These are phyloP conservation scores for Rhynchomys soricoides DNA, from an alignment of 2,113 vertebrate species.

Conservation along the genomic window DNA sequence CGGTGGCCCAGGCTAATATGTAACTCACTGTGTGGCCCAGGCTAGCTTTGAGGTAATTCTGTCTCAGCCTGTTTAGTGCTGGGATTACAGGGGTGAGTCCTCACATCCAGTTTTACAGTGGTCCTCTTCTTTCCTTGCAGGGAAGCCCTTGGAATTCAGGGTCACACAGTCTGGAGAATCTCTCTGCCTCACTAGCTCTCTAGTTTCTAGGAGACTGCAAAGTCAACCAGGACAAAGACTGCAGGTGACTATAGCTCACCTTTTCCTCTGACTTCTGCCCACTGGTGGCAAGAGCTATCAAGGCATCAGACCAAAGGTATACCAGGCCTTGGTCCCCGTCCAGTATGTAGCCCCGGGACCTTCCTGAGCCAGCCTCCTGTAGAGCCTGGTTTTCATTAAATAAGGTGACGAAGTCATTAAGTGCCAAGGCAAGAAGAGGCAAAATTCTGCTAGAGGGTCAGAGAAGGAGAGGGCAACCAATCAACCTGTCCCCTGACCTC, in stretches of 20 bases:
- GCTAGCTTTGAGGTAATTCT: background rate
- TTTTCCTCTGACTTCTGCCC: background rate
- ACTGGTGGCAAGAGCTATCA: background rate
- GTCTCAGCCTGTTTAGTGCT: background rate
- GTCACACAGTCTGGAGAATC: background rate
- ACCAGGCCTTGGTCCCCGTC: background rate
- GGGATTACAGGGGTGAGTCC: background rate
- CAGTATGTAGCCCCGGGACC: background rate
- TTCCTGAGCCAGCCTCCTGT: background rate
- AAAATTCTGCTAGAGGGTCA: constrained; percentile 55
- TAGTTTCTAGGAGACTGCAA: background rate
- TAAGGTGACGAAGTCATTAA: constrained; percentile 14
- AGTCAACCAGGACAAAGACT: background rate
- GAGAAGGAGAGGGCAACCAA: constrained; percentile 28
- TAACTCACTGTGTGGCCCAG: background rate
- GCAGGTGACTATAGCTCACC: background rate
- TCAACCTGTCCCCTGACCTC: constrained; percentile 57
- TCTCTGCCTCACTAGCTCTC: background rate
- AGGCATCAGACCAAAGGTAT: constrained; percentile 30
- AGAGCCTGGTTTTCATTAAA: constrained; percentile 65
- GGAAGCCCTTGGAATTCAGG: background rate
- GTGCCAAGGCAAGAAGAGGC: constrained; percentile 50
- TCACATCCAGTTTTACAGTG: background rate
- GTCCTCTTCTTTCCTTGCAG: background rate
- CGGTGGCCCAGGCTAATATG: background rate